Conservation (phyloP, 2,797 vertebrate genomes). For the Pyrocephalus nanus region DNA sequence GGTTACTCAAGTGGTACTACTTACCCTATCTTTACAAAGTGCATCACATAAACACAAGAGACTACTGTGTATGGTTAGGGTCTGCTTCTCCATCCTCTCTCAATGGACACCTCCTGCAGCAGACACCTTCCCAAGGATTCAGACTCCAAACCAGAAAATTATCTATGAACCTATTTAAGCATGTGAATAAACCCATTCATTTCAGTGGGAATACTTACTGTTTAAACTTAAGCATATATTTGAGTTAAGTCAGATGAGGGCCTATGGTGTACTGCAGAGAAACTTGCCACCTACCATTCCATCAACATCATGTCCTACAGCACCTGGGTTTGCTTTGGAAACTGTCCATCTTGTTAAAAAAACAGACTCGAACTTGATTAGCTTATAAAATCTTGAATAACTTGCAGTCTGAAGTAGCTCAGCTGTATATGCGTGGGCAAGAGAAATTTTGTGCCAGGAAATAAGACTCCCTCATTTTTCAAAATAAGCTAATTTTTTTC, state of each 20-base stretch:
- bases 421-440: neutral
- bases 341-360: constrained; percentile 28
- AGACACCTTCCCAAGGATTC: neutral
- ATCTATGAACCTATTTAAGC: neutral
- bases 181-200: neutral
- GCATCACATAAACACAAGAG: too few relatives aligned
- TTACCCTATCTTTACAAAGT: neutral
- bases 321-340: constrained; percentile 34
- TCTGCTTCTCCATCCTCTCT: neutral
- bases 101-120: neutral
- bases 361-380: neutral
- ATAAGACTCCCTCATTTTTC: neutral
- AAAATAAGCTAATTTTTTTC: constrained; percentile 10
- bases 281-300: neutral
- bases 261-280: neutral
- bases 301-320: neutral
- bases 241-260: neutral
- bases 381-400: neutral
- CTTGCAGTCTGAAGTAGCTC: neutral
- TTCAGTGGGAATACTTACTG: neutral
- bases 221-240: neutral
- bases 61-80: neutral
- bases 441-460: neutral
- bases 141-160: neutral
- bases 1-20: neutral